phyloP scores from a whole-genome alignment of 2,113 vertebrate genomes.

The Taurulus bubalis region DNA sequence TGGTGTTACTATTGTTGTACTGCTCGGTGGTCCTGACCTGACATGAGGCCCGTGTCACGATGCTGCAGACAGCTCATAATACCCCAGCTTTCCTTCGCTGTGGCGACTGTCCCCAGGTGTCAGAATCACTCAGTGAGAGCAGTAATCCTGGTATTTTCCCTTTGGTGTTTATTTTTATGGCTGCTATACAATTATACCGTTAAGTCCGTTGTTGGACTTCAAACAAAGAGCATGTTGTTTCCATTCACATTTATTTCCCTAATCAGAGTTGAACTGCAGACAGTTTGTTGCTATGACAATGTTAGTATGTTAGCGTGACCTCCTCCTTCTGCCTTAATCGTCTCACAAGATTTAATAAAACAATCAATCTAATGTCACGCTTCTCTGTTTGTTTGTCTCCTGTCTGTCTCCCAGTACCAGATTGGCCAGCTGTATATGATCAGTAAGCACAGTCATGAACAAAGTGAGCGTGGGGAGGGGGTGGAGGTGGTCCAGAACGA shows the following conservation, averaged over 20 bases:
- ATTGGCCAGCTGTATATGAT: constrained; percentile 98
- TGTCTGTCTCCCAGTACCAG: constrained; percentile 86
- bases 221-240: constrained; percentile 29
- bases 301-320: neutral
- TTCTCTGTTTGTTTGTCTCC: constrained; percentile 41
- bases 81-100: constrained; percentile 29
- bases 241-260: neutral
- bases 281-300: neutral
- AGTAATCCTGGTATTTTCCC: constrained; percentile 57
- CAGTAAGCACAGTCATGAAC: constrained; percentile 97
- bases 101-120: constrained; percentile 33
- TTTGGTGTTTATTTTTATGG: constrained; percentile 44
- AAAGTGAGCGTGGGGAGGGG: constrained; percentile 94
- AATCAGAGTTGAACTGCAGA: neutral
- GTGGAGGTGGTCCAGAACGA: constrained; percentile 97
- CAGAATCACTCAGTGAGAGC: neutral
- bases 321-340: constrained; percentile 1
- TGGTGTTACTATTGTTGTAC: constrained; percentile 60
- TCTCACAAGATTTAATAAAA: constrained; percentile 15
- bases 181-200: constrained; percentile 28
- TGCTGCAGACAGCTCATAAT: constrained; percentile 55
- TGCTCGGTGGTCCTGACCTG: constrained; percentile 24
- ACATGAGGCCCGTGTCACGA: constrained; percentile 39
- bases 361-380: neutral
- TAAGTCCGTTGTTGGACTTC: constrained; percentile 9